These are phyloP conservation scores for Semicossyphus pulcher DNA, from an alignment of 2,113 vertebrate species.

Conservation along the genomic window DNA sequence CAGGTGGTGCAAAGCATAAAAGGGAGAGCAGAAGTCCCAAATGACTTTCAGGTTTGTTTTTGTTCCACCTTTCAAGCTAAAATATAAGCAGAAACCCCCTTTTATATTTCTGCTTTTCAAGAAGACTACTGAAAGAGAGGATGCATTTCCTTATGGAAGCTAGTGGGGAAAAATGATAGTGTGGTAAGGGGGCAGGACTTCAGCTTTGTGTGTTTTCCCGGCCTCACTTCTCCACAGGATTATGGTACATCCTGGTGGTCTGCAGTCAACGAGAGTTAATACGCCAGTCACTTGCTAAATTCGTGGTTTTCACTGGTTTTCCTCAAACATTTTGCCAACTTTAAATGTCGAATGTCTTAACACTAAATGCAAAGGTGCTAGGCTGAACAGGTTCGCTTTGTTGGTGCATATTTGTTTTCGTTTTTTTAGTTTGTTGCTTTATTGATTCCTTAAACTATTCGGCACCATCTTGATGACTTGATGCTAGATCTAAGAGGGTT, in stretches of 20 bases:
- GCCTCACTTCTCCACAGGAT: neutral
- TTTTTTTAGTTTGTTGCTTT: neutral
- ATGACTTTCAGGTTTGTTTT: neutral
- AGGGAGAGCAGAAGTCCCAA: neutral
- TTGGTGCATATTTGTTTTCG: neutral
- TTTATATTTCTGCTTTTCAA: neutral
- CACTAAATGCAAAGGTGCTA: neutral
- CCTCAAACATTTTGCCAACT: neutral
- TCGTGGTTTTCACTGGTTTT: neutral
- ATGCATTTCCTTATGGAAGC: too few species aligned
- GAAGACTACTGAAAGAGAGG: neutral
- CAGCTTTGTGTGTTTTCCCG: neutral
- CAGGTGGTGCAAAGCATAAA: neutral
- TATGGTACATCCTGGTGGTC: neutral
- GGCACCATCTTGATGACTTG: neutral
- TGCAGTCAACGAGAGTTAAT: neutral
- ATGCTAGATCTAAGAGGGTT: constrained; percentile 6
- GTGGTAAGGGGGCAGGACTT: neutral
- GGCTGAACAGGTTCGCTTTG: constrained; percentile 1
- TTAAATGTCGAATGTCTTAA: constrained; percentile 21
- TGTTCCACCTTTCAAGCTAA: neutral
- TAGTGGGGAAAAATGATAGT: neutral
- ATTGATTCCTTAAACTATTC: constrained; percentile 1
- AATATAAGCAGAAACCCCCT: neutral
- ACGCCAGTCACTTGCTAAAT: neutral